Evolutionary conservation across 2,888 invertebrate genomes (phyloP), one percentile per base, ranked within the genome.

Genomic region (Formica aserva): DNA sequence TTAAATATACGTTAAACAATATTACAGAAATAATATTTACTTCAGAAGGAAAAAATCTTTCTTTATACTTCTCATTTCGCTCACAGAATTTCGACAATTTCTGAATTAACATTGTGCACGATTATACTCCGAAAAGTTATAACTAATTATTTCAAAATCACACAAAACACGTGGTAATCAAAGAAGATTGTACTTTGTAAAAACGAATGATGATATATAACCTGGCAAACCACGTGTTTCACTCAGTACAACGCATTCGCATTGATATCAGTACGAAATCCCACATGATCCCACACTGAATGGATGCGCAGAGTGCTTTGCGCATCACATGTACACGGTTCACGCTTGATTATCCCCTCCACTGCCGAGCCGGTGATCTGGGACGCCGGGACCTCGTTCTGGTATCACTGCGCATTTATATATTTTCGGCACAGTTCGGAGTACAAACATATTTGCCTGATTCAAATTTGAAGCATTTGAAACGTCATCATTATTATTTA

Each of bases 71-170:
- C 26, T 84, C 82, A 72, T 82, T 82, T 52, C 87, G 86, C 41
- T 85, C 74, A 41, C 90, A 90, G 38, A 89, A 90, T 29, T 60
- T 26, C 45, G 45, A 32, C 22, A 91, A 76, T 85, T 88, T 88
- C 35, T 85, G 74, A 35, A 71, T 76, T 63, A 89, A 69, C 91
- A 91, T 91, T 15, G 72, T 84, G 81, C 0, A 60, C 26, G n/a
- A 69, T 45, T 71, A 57, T 45, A 45, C 22, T 4, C 1, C 5
- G 3, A 13, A 60, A 71, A 55, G 5, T 35, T n/a, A 9, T 22
- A 57, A 1, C 15, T 3, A 38, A 67, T 69, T 55, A 67, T 69
- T 55, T 55, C 1, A 6, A 13, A 38, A 66, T 4, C 18, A 45
- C 18, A 45, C 45, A 45, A 4, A 45, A 45, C 45, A 45, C 45